Conservation (phyloP, 2,113 vertebrate species). For the Uria aalge region DNA sequence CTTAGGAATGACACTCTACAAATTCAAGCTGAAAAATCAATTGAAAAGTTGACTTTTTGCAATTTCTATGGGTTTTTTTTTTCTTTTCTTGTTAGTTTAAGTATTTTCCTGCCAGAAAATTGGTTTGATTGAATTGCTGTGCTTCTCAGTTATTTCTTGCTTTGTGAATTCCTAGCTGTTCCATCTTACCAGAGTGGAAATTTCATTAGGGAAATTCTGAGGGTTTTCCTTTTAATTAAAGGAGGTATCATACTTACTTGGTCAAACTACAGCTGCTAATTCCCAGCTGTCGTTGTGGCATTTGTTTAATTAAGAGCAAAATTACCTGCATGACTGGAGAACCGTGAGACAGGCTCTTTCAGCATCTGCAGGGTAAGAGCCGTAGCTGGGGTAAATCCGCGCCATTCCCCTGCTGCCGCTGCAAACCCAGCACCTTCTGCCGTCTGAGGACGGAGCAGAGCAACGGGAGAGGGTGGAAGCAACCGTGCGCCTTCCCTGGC, state of each 20-base stretch:
- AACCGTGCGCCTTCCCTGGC: rapidly evolving
- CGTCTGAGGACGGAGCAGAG: rapidly evolving
- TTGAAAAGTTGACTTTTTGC: neutral
- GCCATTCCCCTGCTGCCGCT: rapidly evolving
- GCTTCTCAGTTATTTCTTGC: neutral
- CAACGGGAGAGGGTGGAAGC: neutral
- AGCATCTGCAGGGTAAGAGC: neutral
- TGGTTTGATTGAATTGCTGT: neutral
- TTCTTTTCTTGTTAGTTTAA: neutral
- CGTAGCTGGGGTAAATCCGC: neutral
- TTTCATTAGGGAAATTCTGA: conserved; percentile 2
- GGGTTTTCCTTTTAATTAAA: conserved; percentile 44
- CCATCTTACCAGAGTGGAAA: neutral
- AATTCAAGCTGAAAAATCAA: conserved; percentile 6
- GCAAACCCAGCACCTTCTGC: neutral
- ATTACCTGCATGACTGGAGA: neutral
- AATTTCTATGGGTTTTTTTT: neutral
- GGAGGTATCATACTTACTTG: neutral
- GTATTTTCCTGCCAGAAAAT: neutral
- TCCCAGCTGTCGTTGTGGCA: conserved; percentile 15
- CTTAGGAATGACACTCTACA: neutral
- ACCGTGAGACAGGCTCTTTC: neutral
- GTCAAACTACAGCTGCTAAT: conserved; percentile 9
- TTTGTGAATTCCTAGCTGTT: neutral
- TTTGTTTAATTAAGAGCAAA: conserved; percentile 40